phyloP scores from a whole-genome alignment of 2,888 invertebrate genomes.

The Epirrhoe tristata region DNA sequence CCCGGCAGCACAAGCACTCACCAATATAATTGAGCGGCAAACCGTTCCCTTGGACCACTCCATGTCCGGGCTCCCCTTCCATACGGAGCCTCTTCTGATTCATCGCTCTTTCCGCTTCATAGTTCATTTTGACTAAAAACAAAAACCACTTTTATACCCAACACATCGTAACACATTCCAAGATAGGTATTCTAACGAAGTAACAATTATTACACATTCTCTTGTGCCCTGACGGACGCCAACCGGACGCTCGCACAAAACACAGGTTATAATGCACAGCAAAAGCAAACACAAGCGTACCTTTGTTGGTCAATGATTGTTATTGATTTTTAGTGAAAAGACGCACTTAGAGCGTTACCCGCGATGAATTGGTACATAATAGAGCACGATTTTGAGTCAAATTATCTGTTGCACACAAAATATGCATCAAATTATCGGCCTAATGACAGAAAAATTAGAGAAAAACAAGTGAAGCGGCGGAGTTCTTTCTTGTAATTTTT shows the following conservation, averaged over 20 bases:
- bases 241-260: conserved; percentile 84
- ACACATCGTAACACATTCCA: conserved; percentile 59
- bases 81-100: conserved; percentile 84
- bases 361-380: conserved; percentile 79
- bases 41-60: conserved; percentile 82
- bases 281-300: conserved; percentile 85
- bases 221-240: conserved; percentile 81
- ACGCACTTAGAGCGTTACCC: conserved; percentile 76
- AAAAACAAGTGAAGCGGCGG: conserved; percentile 84
- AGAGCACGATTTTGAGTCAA: conserved; percentile 74
- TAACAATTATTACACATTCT: conserved; percentile 65
- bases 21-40: conserved; percentile 83
- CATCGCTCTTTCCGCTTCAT: conserved; percentile 83
- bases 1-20: conserved; percentile 47
- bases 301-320: conserved; percentile 84
- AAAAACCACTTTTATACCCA: conserved; percentile 58
- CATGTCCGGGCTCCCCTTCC: conserved; percentile 83
- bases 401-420: conserved; percentile 83
- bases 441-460: conserved; percentile 85
- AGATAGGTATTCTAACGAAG: conserved; percentile 55
- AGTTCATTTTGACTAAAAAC: conserved; percentile 84
- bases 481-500: conserved; percentile 71
- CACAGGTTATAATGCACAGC: conserved; percentile 81
- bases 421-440: conserved; percentile 82
- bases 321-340: conserved; percentile 84